phyloP scores from a whole-genome alignment of 1,140 invertebrate genomes.

The Aphelinus atriplicis region DNA sequence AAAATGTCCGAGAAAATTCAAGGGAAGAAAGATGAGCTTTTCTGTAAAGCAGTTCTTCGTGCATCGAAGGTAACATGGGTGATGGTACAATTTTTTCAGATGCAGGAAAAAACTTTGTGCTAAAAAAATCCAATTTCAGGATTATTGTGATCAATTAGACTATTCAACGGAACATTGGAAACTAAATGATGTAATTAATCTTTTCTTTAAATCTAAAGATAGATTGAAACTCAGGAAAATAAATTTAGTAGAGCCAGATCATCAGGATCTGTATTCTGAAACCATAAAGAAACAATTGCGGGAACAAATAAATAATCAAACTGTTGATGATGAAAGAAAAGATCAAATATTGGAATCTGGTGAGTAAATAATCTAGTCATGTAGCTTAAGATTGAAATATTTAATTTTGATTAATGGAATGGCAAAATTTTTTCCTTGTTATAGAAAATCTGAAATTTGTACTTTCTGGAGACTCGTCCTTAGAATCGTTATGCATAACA shows the following conservation, averaged over 20 bases:
- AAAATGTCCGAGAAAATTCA: constrained; percentile 4
- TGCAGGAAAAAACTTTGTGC: background rate
- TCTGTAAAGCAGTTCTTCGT: constrained; percentile 48
- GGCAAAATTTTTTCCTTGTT: background rate
- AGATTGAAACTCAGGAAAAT: constrained; percentile 18
- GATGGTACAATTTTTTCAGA: constrained; percentile 1
- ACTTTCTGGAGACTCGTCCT: constrained; percentile 1
- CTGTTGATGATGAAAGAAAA: constrained; percentile 22
- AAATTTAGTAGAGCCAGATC: background rate
- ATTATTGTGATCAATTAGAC: constrained; percentile 51
- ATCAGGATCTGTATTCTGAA: constrained; percentile 28
- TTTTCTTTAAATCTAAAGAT: constrained; percentile 28
- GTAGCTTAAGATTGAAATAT: no score
- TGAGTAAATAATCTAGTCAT: constrained; percentile 9
- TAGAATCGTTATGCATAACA: constrained; percentile 51
- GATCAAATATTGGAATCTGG: constrained; percentile 13
- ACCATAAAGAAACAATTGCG: constrained; percentile 35
- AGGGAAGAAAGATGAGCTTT: constrained; percentile 23
- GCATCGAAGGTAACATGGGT: constrained; percentile 48
- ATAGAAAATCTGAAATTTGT: constrained; percentile 24
- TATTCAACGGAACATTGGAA: constrained; percentile 50
- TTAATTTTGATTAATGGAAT: no score
- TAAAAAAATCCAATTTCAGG: constrained; percentile 44
- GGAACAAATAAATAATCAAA: constrained; percentile 33
- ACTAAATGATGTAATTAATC: constrained; percentile 44